phyloP scores from a whole-genome alignment of 2,888 invertebrate species.

The Clistopyga incitator region DNA sequence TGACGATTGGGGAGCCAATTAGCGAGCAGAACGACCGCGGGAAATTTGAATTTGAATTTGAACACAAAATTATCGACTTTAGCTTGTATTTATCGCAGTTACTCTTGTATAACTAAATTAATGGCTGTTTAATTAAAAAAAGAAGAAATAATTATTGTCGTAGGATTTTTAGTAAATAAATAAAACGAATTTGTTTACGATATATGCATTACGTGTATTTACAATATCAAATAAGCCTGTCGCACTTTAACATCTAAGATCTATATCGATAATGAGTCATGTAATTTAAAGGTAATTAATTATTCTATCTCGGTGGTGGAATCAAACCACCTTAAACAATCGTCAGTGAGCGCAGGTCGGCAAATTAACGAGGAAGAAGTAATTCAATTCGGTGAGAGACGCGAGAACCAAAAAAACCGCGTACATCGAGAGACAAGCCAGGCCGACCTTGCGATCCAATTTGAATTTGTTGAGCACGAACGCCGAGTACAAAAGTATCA shows the following conservation, averaged over 20 bases:
- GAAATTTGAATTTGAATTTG: conserved; percentile 1
- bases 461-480: conserved; percentile 89
- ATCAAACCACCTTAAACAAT: conserved; percentile 58
- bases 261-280: conserved; percentile 17
- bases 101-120: no score
- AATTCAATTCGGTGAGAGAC: conserved; percentile 90
- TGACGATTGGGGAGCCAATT: not conserved
- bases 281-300: not conserved
- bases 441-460: conserved; percentile 90
- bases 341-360: conserved; percentile 88
- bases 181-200: not conserved
- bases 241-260: not conserved
- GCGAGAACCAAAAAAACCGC: conserved; percentile 89
- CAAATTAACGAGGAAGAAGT: conserved; percentile 90
- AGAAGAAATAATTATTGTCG: no score
- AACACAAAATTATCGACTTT: no score
- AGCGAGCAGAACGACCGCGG: not conserved
- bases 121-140: no score
- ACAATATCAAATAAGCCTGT: conserved; percentile 4
- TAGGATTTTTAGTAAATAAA: not conserved
- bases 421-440: conserved; percentile 89
- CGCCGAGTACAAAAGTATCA: conserved; percentile 89
- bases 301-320: not conserved
- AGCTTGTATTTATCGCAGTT: no score
- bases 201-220: not conserved